Evolutionary conservation across 2,888 invertebrate species (phyloP).

Genomic region (Trissolcus brochymenae): DNA sequence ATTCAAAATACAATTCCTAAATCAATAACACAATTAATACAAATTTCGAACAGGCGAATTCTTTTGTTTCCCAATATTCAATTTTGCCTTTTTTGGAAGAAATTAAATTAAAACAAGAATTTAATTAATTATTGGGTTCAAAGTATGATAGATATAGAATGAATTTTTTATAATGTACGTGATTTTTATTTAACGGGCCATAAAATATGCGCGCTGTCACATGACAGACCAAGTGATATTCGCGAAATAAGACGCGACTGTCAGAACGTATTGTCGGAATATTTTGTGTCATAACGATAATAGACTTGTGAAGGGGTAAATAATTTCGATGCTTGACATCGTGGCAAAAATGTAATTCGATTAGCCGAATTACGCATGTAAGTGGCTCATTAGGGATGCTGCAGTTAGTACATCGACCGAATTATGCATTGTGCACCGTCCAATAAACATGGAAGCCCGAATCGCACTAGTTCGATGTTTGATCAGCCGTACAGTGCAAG

Average conservation of each 20-base stretch:
- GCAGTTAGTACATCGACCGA: constrained; percentile 25
- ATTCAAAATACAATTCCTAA: no score
- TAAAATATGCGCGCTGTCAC: constrained; percentile 2
- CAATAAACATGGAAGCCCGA: constrained; percentile 41
- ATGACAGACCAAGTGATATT: constrained; percentile 5
- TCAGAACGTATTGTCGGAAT: constrained; percentile 31
- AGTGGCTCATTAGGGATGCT: constrained; percentile 32
- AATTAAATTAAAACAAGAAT: background rate
- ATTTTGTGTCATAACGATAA: constrained; percentile 39
- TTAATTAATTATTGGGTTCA: background rate
- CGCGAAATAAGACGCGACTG: constrained; percentile 31
- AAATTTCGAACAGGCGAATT: no score
- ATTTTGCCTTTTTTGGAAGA: no score
- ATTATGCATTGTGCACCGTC: constrained; percentile 34
- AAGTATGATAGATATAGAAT: background rate
- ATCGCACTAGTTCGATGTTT: constrained; percentile 25
- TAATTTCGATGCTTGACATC: constrained; percentile 39
- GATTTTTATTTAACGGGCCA: constrained; percentile 2
- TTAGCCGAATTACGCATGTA: constrained; percentile 48
- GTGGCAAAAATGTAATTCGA: constrained; percentile 37
- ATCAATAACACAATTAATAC: no score
- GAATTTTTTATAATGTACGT: constrained; percentile 6
- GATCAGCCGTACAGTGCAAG: constrained; percentile 20
- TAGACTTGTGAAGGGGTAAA: constrained; percentile 50
- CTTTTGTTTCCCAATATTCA: no score